phyloP scores from a whole-genome alignment of 2,888 invertebrate species.

The Stenodera caucasica region DNA sequence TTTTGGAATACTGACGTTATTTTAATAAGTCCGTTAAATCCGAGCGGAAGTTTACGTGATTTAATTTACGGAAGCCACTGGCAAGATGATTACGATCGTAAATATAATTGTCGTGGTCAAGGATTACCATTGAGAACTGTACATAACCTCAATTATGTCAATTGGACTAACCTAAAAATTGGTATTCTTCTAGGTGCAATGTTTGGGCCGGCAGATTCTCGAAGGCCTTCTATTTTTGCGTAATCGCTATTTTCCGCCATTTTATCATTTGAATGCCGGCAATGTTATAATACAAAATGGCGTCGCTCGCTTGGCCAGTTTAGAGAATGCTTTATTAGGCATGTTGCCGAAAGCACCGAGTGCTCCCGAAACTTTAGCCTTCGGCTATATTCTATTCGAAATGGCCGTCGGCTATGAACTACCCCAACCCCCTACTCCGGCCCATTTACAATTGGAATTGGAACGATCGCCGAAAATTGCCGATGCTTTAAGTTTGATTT shows the following conservation, averaged over 20 bases:
- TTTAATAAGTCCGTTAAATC: slow-evolving; percentile 80
- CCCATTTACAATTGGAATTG: slow-evolving; percentile 71
- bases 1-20: slow-evolving; percentile 70
- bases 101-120: slow-evolving; percentile 45
- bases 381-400: slow-evolving; percentile 87
- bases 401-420: slow-evolving; percentile 88
- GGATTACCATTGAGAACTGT: slow-evolving; percentile 50
- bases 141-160: slow-evolving; percentile 15
- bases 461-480: slow-evolving; percentile 74
- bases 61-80: slow-evolving; percentile 72
- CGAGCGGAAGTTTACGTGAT: slow-evolving; percentile 85
- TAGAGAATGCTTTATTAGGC: slow-evolving; percentile 84
- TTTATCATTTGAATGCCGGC: slow-evolving; percentile 85
- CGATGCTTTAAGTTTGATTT: slow-evolving; percentile 77
- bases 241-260: slow-evolving; percentile 85
- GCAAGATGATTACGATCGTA: slow-evolving; percentile 59
- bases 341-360: slow-evolving; percentile 63
- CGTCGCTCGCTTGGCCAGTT: slow-evolving; percentile 83
- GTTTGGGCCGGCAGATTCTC: slow-evolving; percentile 83
- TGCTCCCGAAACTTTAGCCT: slow-evolving; percentile 68
- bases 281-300: slow-evolving; percentile 92
- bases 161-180: no score
- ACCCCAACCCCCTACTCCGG: slow-evolving; percentile 72
- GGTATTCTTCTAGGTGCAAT: no score
- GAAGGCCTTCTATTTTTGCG: slow-evolving; percentile 84